Base-by-base conservation (phyloP, 1,140 invertebrate species). In the Epicauta chinensis region DNA sequence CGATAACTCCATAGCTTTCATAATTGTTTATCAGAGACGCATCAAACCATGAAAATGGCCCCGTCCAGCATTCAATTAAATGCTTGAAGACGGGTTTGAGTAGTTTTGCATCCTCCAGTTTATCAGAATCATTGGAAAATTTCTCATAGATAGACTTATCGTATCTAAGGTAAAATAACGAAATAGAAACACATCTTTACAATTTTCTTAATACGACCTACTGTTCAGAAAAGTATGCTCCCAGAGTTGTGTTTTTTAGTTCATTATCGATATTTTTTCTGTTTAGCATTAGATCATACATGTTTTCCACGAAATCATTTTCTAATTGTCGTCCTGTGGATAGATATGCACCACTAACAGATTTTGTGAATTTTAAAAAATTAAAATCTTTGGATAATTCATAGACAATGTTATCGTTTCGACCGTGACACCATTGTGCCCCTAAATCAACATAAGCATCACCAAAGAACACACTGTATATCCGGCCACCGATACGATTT, bases 371-470 rank as follows among this genome's bases (percentile, higher is more conserved):
- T 50, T 59, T 71, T 3, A 82, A 55, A 1, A 83, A 55, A 58
- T 75, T 66, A 12, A 78, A 56, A 30, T 77, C 71, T 32, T 77
- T 77, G 0, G 81, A 82, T 17, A 82, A 58, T 45, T 84, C 67
- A 62, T 77, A 88, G 0, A 86, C 79, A 5, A 75, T 61, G 70
- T 91, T 88, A 14, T 71, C 75, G 53, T 79, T 72, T 62, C 89
- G 78, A 9, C 90, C 89, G 59, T 93, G 89, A 58, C 91, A 80
- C 84, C 84, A 91, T 59, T 92, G 87, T 13, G 86, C 90, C 2
- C 91, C 90, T 13, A 92, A 52, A 66, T 93, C 91, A 4, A 91
- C 68, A 14, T 75, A 68, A 49, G 75, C 75, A 3, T 80, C 75
- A 2, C 75, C 80, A 59, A 81, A 82, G n/a, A 73, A 58, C 2